Evolutionary conservation across 2,888 invertebrate genomes (phyloP), one percentile per base, ranked within the genome.

Genomic region (Monochamus alternatus): DNA sequence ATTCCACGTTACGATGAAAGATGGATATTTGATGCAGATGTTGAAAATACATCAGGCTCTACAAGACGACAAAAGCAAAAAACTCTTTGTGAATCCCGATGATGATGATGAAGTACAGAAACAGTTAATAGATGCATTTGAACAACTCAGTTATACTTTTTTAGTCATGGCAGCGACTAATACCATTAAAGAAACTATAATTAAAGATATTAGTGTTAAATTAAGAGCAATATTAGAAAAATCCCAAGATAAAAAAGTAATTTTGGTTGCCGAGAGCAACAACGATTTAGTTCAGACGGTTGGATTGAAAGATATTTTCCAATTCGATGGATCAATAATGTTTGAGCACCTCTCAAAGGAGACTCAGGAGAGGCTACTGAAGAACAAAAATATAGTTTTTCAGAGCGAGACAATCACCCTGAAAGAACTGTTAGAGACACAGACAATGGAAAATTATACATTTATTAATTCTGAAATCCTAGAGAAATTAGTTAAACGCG

Each of bases 381-480:
- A 47, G 3, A 22, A 58, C 9, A 60, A 9, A n/a, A 22, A n/a
- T 14, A 38, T 73, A 4, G 12, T 59, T 44, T 73, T 73, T 66
- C 73, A 73, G 66, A 66, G 73, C 1, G 31, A 55, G 4, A 8
- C 30, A 30, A n/a, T 65, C 5, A 30, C 7, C 9, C 58, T 72
- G 14, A 43, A 22, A 7, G 72, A 63, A 22, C 22, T 43, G n/a
- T 52, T 72, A 14, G 58, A 58, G 32, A 8, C 65, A n/a, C 43
- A 31, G 8, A 58, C 31, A 4, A 32, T 38, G n/a, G 7, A 30
- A n/a, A 38, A 47, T 32, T 14, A 52, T 47, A 51, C 3, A 66
- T 73, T 7, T 71, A 9, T 72, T n/a, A n/a, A 52, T 22, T 14
- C 38, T 30, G 72, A 55, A 30, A 14, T 38, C 0, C 14, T 72